Evolutionary conservation across 2,888 invertebrate genomes (phyloP).

Genomic region (Parasteatoda lunata): DNA sequence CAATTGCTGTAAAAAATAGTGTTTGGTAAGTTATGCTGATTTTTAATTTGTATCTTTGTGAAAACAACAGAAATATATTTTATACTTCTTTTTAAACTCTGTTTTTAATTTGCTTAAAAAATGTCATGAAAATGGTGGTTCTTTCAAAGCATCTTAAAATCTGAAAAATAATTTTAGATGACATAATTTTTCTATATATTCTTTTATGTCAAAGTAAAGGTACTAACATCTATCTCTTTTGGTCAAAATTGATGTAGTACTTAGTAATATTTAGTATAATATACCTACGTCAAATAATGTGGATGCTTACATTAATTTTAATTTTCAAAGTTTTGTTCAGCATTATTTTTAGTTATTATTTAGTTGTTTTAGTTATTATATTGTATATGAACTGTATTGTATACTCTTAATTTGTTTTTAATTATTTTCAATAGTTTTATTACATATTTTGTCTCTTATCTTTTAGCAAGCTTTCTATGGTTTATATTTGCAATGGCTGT

Average conservation of each 20-base stretch:
- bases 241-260: too few relatives aligned
- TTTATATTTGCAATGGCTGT: constrained; percentile 94
- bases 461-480: constrained; percentile 86
- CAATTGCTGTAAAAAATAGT: constrained; percentile 88
- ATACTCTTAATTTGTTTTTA: neutral
- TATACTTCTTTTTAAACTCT: too few relatives aligned
- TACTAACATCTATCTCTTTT: too few relatives aligned
- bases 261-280: too few relatives aligned
- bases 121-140: too few relatives aligned
- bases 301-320: neutral
- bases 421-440: neutral
- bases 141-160: too few relatives aligned
- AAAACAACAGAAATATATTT: neutral
- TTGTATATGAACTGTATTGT: neutral
- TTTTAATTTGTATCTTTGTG: constrained; percentile 5
- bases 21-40: constrained; percentile 79
- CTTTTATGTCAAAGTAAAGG: too few relatives aligned
- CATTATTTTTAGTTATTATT: neutral
- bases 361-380: neutral
- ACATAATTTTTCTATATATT: too few relatives aligned
- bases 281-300: too few relatives aligned
- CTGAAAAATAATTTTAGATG: too few relatives aligned
- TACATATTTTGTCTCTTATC: neutral
- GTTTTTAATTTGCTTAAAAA: too few relatives aligned
- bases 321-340: neutral